These are phyloP conservation scores for Tetragonisca angustula DNA, from an alignment of 2,888 invertebrate species.

Conservation along the genomic window DNA sequence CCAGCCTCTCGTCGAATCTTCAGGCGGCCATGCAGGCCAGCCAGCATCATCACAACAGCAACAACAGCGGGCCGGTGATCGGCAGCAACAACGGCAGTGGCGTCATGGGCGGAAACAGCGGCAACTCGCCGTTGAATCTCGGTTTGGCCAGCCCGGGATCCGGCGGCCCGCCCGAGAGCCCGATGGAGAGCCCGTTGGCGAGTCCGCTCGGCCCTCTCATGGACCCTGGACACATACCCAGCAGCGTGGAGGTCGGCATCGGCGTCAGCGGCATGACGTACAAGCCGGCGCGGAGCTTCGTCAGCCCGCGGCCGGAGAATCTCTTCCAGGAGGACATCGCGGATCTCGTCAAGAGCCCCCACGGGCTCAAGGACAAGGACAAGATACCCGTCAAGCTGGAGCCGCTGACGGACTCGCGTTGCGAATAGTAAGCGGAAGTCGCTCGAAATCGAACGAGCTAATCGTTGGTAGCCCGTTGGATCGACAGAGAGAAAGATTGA, in stretches of 20 bases:
- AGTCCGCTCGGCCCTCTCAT: conserved; percentile 88
- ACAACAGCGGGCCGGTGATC: conserved; percentile 77
- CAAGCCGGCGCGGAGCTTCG: conserved; percentile 88
- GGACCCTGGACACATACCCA: conserved; percentile 85
- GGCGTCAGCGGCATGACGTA: conserved; percentile 88
- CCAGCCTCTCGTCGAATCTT: conserved; percentile 82
- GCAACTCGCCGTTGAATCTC: conserved; percentile 84
- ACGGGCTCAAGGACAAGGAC: conserved; percentile 82
- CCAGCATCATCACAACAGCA: conserved; percentile 81
- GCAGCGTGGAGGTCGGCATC: conserved; percentile 86
- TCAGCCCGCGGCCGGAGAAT: conserved; percentile 86
- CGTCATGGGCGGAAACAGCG: conserved; percentile 79
- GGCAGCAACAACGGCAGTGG: conserved; percentile 77
- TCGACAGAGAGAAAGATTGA: background rate
- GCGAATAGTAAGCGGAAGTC: conserved; percentile 85
- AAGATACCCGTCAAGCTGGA: conserved; percentile 90
- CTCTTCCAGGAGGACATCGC: conserved; percentile 88
- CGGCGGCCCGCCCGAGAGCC: conserved; percentile 85
- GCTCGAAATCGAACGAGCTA: conserved; percentile 37
- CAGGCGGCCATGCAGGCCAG: conserved; percentile 85
- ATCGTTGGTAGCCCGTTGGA: conserved; percentile 24
- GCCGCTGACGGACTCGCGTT: conserved; percentile 88
- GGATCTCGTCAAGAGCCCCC: conserved; percentile 87
- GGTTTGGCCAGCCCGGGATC: conserved; percentile 85
- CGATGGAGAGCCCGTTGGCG: conserved; percentile 87